Base-by-base conservation (phyloP, 2,113 vertebrate species). In the Xiphorhynchus elegans region DNA sequence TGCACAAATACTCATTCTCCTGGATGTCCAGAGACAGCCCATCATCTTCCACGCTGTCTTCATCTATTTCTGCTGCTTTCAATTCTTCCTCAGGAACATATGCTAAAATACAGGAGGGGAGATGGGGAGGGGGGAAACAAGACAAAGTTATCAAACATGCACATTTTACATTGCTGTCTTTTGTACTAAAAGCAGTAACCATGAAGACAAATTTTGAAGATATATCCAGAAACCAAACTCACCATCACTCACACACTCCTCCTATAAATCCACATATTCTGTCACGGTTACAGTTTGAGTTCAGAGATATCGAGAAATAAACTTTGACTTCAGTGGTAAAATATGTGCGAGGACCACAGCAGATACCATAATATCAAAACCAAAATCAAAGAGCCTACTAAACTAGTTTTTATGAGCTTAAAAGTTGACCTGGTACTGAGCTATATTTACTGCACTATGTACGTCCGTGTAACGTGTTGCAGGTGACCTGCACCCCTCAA, bases 51-150 rank as follows among this genome's bases (percentile, higher is more conserved):
- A 98, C 98, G 17, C 96, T 98, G 69, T 98, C 99, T 95, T 99
- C 99, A 96, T 99, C 98, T 77, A 97, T 98, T 92, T 99, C 99
- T 73, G 98, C 98, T 68, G 97, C 98, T 97, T 99, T 99, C 95
- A 99, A 96, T 96, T 99, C 99, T 81, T 99, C 99, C 88, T 99
- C 99, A 81, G 99, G 99, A 98, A 99, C 98, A 87, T 99, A 99
- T 97, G 99, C 99, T 99, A 97, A 78, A 98, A 98, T 96, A 98
- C 92, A 98, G 73, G 86, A 95, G 37, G 52, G 80, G 89, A 77
- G 67, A 52, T 44, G 21, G 58, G 75, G 35, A 35, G 56, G 70
- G 31, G 37, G 31, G 9, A 6, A 97, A 88, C 83, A 78, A 62
- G 85, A 82, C 68, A 95, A 75, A 77, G 94, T 97, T 97, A 96